Evolutionary conservation across 1,140 invertebrate genomes (phyloP), one percentile per base, ranked within the genome.

Genomic region (Batillaria attramentaria): DNA sequence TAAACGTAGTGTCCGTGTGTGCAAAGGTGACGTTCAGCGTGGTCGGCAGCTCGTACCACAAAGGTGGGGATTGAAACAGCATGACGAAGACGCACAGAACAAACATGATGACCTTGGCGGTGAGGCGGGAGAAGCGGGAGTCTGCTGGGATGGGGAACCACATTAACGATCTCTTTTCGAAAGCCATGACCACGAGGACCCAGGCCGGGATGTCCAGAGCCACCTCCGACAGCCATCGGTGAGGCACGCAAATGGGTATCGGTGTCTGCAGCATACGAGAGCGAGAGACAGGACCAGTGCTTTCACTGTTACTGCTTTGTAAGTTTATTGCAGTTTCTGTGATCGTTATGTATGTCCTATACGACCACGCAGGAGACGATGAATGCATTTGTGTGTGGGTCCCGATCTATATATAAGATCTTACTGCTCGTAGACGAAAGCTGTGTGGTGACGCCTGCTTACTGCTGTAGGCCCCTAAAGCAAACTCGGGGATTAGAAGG

Each of bases 81-180:
- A 13, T 5, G 41, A 28, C 28, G 68, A 70, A 31, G 3, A 3
- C 1, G 1, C 6, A n/a, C 24, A 70, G 41, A 2, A 3, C 42
- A 4, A 46, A 3, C 33, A 70, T n/a, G 20, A 31, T 28, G 6
- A 46, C 13, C 24, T 70, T 70, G 4, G 33, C 24, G 2, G 3
- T 70, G 20, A 13, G 10, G n/a, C 68, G 18, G 42, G 41, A 46
- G 68, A 46, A 70, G 39, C 50, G 39, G 8, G 68, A 70, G 68
- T 70, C 68, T 28, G 68, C 68, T 2, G 68, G 68, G 39, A 70
- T 42, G 41, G 68, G 68, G 68, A 31, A 70, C 68, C 68, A 70
- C 20, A 70, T n/a, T 24, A 70, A 37, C 41, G 68, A 24, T 2
- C 68, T 39, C 41, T 70, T 70, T 31, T 70, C 68, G 68, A 46